Conservation (phyloP, 2,888 invertebrate genomes). For the Hirtodrosophila alboralis region DNA sequence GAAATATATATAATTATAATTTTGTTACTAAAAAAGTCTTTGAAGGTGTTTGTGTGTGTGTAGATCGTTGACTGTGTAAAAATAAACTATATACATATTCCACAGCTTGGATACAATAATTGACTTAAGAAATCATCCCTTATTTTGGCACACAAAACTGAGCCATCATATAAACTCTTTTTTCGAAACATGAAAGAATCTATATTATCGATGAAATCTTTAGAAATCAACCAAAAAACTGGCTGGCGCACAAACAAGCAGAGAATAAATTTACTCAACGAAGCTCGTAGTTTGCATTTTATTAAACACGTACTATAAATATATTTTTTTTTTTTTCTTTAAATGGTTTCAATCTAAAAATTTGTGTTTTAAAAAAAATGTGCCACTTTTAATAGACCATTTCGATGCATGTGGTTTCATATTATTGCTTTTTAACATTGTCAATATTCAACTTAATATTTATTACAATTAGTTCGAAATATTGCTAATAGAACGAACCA, state of each 20-base stretch:
- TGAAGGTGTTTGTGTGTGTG: constrained; percentile 13
- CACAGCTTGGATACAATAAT: too few species aligned
- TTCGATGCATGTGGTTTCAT: too few species aligned
- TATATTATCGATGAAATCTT: too few species aligned
- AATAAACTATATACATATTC: constrained; percentile 2
- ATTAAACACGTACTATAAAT: constrained; percentile 36
- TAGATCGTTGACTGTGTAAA: constrained; percentile 40
- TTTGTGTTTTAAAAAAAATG: not conserved
- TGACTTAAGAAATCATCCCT: not conserved
- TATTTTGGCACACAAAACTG: not conserved
- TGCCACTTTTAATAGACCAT: constrained; percentile 5
- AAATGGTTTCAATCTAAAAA: constrained; percentile 1
- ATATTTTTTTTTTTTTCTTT: not conserved
- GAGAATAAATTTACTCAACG: constrained; percentile 36
- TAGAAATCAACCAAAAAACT: not conserved
- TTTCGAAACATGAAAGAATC: not conserved
- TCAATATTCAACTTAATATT: constrained; percentile 8
- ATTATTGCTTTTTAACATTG: constrained; percentile 7
- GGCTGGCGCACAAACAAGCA: not conserved
- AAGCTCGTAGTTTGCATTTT: constrained; percentile 38
- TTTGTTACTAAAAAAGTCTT: constrained; percentile 42
- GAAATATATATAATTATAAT: constrained; percentile 21
- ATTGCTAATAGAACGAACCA: constrained; percentile 9
- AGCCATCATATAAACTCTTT: not conserved
- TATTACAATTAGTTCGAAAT: constrained; percentile 26